These are phyloP conservation scores for Actinostola sp. DNA, from an alignment of 92 coral and sea anemone genomes.

Conservation along the genomic window DNA sequence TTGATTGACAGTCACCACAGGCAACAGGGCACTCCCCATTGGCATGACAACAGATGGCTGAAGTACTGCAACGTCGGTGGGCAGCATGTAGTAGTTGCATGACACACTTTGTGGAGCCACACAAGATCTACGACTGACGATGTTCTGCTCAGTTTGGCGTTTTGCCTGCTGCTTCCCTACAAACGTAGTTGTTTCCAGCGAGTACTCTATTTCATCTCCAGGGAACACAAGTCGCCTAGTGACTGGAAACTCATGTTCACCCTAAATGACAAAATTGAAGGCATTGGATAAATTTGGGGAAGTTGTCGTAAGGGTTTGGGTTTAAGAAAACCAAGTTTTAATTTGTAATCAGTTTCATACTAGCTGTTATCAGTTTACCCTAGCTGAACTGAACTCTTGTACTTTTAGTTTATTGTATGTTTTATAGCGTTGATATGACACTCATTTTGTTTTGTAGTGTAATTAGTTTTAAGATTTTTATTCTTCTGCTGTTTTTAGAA, in stretches of 20 bases:
- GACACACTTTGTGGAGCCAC: background rate
- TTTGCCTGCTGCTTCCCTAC: background rate
- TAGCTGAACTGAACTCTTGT: too few relatives aligned
- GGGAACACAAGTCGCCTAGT: background rate
- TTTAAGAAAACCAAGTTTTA: too few relatives aligned
- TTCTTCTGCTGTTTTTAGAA: too few relatives aligned
- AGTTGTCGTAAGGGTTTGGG: background rate
- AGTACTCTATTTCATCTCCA: background rate
- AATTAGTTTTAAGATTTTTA: too few relatives aligned
- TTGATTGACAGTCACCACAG: background rate
- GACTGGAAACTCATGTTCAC: background rate
- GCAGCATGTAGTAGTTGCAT: too few relatives aligned
- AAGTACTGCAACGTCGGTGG: background rate
- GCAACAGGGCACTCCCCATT: background rate
- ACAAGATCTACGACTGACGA: background rate
- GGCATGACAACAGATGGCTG: background rate
- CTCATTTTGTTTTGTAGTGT: too few relatives aligned
- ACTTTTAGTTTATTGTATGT: too few relatives aligned
- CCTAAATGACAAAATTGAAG: background rate
- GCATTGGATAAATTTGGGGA: background rate
- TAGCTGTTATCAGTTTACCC: too few relatives aligned
- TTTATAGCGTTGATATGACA: too few relatives aligned
- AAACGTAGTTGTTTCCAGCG: slow-evolving; percentile 1
- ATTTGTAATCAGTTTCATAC: too few relatives aligned
- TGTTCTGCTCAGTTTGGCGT: background rate